Percentiles rank a stretch among this genome's conserved stretches.
phyloP scores from a whole-genome alignment of 2,797 vertebrate species.

The Knipowitschia caucasica region DNA sequence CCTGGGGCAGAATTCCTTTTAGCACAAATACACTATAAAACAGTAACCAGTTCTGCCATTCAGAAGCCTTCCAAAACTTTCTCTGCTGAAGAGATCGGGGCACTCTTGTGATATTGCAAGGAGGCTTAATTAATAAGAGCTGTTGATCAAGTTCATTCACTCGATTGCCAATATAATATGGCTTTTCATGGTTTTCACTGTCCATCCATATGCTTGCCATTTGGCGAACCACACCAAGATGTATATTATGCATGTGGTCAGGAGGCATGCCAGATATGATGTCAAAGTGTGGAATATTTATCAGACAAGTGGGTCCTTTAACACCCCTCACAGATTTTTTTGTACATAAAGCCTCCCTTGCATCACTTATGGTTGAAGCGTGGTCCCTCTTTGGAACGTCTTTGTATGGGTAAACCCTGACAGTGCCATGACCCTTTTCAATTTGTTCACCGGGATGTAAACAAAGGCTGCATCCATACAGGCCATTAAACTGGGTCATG shows the following conservation, averaged over 20 bases:
- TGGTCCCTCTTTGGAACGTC: slow-evolving; percentile 14
- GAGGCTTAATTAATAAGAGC: slow-evolving; percentile 10
- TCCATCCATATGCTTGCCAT: slow-evolving; percentile 41
- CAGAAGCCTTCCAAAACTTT: no score
- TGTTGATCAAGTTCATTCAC: slow-evolving; percentile 12
- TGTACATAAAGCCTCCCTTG: slow-evolving; percentile 3
- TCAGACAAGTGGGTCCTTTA: neutral
- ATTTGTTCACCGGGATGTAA: no score
- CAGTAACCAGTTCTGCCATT: no score
- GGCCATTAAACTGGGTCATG: no score
- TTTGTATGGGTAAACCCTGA: slow-evolving; percentile 20
- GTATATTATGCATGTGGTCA: slow-evolving; percentile 43
- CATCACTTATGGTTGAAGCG: slow-evolving; percentile 10
- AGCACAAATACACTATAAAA: no score
- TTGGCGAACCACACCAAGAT: slow-evolving; percentile 41
- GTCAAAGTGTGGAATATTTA: slow-evolving; percentile 1
- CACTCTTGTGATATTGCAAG: slow-evolving; percentile 16
- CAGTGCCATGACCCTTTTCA: no score
- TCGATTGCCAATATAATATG: slow-evolving; percentile 23
- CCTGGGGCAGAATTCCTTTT: no score
- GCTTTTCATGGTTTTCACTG: slow-evolving; percentile 32
- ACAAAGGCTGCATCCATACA: no score
- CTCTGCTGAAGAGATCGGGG: slow-evolving; percentile 15
- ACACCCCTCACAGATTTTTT: slow-evolving; percentile 11
- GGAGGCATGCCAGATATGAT: no score